phyloP scores from a whole-genome alignment of 2,797 vertebrate species.

The Knipowitschia caucasica region DNA sequence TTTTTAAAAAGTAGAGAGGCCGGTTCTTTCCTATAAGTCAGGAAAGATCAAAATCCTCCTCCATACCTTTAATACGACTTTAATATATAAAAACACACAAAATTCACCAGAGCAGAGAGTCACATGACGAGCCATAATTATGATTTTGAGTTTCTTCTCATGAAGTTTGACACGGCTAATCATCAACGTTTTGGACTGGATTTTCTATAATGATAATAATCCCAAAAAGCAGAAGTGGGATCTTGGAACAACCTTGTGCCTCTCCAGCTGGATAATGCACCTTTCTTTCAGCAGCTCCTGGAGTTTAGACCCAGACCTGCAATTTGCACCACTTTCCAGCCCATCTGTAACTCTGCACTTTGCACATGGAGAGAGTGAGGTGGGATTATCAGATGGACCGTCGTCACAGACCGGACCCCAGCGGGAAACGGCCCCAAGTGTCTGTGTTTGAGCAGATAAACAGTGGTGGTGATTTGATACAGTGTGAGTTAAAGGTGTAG shows the following conservation, averaged over 20 bases:
- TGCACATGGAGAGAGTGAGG: constrained; percentile 1
- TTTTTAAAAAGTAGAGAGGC: too few species aligned
- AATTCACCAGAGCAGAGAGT: too few species aligned
- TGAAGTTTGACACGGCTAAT: constrained; percentile 7
- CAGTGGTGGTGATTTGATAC: not conserved
- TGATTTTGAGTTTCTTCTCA: not conserved
- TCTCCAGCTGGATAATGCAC: constrained; percentile 3
- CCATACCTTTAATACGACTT: too few species aligned
- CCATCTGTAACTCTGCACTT: constrained; percentile 18
- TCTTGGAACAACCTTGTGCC: too few species aligned
- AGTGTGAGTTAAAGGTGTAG: constrained; percentile 12
- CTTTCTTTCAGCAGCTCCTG: constrained; percentile 24
- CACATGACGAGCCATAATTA: constrained; percentile 1
- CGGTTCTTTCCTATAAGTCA: too few species aligned
- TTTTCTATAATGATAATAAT: constrained; percentile 18
- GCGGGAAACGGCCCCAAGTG: too few species aligned
- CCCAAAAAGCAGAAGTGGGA: constrained; percentile 1
- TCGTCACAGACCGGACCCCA: constrained; percentile 11
- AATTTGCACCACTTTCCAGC: constrained; percentile 12
- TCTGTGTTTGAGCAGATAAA: not conserved
- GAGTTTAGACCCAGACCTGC: constrained; percentile 1
- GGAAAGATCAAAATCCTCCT: too few species aligned
- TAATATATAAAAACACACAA: too few species aligned
- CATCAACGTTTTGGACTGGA: constrained; percentile 7
- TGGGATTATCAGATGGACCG: not conserved